These are phyloP conservation scores for Otis tarda DNA, from an alignment of 2,113 vertebrate species.

Conservation along the genomic window DNA sequence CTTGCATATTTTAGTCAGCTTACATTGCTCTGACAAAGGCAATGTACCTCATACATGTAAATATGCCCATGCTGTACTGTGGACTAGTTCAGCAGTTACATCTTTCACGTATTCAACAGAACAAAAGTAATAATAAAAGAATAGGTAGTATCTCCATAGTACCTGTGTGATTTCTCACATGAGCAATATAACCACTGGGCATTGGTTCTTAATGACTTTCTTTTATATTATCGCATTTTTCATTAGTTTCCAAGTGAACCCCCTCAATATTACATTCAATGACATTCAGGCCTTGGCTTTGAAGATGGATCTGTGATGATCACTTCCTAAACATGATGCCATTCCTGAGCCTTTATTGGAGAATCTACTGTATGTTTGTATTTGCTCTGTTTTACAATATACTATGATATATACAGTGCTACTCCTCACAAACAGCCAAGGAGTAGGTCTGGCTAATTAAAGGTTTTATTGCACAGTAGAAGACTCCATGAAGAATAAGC, in stretches of 20 bases:
- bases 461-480: conserved; percentile 19
- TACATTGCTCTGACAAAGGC: not conserved
- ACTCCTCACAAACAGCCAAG: not conserved
- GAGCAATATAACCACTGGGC: not conserved
- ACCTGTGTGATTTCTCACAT: not conserved
- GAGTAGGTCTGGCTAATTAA: conserved; percentile 16
- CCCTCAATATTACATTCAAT: not conserved
- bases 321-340: not conserved
- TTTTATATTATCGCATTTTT: not conserved
- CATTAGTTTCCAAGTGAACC: conserved; percentile 16
- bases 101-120: not conserved
- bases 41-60: not conserved
- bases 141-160: not conserved
- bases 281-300: not conserved
- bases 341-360: not conserved
- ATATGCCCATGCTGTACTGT: not conserved
- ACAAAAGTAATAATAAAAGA: not conserved
- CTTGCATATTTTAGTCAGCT: not conserved
- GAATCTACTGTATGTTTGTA: not conserved
- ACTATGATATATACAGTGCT: not conserved
- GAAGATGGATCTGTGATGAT: not conserved
- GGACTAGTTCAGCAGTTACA: not conserved
- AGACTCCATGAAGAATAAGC: not conserved
- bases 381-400: not conserved
- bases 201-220: conserved; percentile 28